Percentiles rank a stretch among this genome's conserved stretches.
phyloP scores from a whole-genome alignment of 2,113 vertebrate genomes.

The Protobothrops flavoviridis region DNA sequence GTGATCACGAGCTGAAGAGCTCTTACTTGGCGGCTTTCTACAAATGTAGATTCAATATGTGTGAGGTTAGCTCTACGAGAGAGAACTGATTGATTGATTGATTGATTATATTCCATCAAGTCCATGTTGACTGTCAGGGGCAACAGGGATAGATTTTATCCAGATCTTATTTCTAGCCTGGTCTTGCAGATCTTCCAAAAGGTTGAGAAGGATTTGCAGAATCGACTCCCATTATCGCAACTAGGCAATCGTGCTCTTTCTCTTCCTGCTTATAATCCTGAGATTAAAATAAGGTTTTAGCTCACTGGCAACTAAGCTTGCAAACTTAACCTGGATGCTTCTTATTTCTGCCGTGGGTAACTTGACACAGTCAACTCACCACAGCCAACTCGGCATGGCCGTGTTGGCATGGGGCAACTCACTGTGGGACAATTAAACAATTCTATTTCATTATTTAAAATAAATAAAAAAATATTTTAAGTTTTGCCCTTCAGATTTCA shows the following conservation, averaged over 20 bases:
- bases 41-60: not conserved
- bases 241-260: not conserved
- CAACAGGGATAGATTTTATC: not conserved
- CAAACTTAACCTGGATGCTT: too few relatives aligned
- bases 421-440: too few relatives aligned
- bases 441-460: too few relatives aligned
- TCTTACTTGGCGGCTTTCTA: not conserved
- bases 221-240: not conserved
- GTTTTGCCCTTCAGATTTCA: too few relatives aligned
- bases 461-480: too few relatives aligned
- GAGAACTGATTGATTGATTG: not conserved
- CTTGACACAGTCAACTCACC: too few relatives aligned
- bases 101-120: not conserved
- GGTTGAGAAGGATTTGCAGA: not conserved
- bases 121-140: not conserved
- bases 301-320: too few relatives aligned
- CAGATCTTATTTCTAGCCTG: not conserved
- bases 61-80: not conserved
- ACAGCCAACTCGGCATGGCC: too few relatives aligned
- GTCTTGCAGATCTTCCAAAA: not conserved
- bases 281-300: too few relatives aligned
- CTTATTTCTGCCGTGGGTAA: too few relatives aligned
- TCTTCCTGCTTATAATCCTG: too few relatives aligned
- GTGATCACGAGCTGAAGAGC: not conserved
- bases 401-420: too few relatives aligned